phyloP scores from a whole-genome alignment of 1,140 invertebrate genomes.

The Cryptotermes secundus region DNA sequence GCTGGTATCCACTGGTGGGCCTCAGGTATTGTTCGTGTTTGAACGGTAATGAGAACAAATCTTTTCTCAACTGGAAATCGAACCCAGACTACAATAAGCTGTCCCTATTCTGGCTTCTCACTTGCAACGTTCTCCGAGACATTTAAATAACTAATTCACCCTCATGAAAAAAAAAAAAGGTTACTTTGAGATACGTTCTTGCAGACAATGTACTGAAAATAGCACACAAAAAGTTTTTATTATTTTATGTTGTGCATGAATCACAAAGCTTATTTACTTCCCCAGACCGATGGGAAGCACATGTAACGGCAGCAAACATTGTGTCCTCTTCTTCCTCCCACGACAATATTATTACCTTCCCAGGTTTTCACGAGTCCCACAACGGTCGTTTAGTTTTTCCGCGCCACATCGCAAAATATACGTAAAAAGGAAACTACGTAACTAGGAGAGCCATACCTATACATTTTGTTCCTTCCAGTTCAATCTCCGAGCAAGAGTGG shows the following conservation, averaged over 20 bases:
- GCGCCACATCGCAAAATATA: constrained; percentile 10
- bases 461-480: background rate
- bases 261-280: constrained; percentile 15
- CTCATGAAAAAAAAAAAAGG: background rate
- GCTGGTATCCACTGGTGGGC: too few relatives aligned
- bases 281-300: background rate
- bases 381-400: constrained; percentile 9
- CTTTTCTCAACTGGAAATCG: too few relatives aligned
- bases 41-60: too few relatives aligned
- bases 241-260: background rate
- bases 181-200: background rate
- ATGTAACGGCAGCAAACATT: background rate
- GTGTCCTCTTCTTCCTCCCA: background rate
- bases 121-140: background rate
- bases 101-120: too few relatives aligned
- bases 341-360: constrained; percentile 1
- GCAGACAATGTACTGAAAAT: background rate
- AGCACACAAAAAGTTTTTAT: background rate
- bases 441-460: background rate
- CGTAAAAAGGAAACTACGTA: constrained; percentile 15
- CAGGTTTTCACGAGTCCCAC: constrained; percentile 13
- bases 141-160: background rate
- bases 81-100: too few relatives aligned
- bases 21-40: too few relatives aligned
- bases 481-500: background rate